Conservation (phyloP, 2,888 invertebrate genomes). For the Nymphalis urticae region DNA sequence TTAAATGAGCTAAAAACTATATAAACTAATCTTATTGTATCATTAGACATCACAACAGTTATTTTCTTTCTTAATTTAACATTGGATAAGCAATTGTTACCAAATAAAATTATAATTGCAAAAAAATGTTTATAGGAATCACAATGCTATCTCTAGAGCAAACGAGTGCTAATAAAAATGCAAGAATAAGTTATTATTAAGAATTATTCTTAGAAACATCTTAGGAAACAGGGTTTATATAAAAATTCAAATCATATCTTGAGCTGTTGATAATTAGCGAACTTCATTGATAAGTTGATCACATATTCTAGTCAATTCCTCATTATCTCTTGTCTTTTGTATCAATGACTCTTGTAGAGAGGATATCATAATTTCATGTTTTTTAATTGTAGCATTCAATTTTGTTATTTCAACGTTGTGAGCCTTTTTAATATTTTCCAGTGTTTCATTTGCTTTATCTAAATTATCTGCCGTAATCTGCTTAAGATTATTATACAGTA, state of each 20-base stretch:
- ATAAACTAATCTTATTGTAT: neutral
- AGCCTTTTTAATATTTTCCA: conserved; percentile 86
- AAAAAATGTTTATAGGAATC: neutral
- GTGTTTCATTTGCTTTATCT: conserved; percentile 87
- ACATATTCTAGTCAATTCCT: conserved; percentile 93
- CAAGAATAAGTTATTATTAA: too few species aligned
- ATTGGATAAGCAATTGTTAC: too few species aligned
- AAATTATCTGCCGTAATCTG: conserved; percentile 92
- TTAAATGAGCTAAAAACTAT: neutral
- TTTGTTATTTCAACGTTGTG: conserved; percentile 90
- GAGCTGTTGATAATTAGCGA: conserved; percentile 45
- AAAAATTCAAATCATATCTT: neutral
- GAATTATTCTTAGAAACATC: neutral
- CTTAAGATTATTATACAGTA: conserved; percentile 91
- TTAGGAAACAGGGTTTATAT: neutral
- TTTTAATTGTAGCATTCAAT: conserved; percentile 91
- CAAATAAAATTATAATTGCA: neutral
- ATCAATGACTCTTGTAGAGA: conserved; percentile 91
- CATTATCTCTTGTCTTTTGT: conserved; percentile 94
- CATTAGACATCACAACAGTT: neutral
- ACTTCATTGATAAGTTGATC: conserved; percentile 91
- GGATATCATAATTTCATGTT: conserved; percentile 91
- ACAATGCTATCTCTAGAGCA: neutral
- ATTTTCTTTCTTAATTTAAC: too few species aligned
- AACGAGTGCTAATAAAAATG: too few species aligned